phyloP scores from a whole-genome alignment of 2,113 vertebrate genomes.

The Pseudorhombus dupliciocellatus region DNA sequence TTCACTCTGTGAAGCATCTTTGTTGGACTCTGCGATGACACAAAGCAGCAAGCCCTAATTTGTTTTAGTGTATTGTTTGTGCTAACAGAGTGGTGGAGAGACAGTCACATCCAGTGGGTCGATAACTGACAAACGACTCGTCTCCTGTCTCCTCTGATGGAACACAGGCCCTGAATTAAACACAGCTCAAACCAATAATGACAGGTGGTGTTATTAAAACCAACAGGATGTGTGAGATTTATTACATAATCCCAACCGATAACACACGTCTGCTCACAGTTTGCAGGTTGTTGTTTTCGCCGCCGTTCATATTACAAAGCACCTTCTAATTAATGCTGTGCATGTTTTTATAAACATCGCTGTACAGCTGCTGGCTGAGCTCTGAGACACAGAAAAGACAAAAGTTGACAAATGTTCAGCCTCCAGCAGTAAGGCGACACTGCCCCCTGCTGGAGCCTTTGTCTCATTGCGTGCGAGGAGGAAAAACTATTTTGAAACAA shows the following conservation, averaged over 20 bases:
- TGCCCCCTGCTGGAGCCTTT: slow-evolving; percentile 52
- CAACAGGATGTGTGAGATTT: neutral
- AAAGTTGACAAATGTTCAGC: neutral
- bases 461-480: slow-evolving; percentile 29
- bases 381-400: neutral
- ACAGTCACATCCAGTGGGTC: slow-evolving; percentile 21
- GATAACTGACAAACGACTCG: slow-evolving; percentile 56
- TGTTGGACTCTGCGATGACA: slow-evolving; percentile 73
- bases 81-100: slow-evolving; percentile 36
- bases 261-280: neutral
- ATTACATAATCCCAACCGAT: neutral
- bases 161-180: slow-evolving; percentile 16
- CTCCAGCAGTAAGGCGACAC: slow-evolving; percentile 20
- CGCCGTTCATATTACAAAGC: neutral
- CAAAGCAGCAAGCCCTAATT: slow-evolving; percentile 76
- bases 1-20: slow-evolving; percentile 75
- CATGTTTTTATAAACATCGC: neutral
- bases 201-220: neutral
- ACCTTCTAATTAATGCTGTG: neutral
- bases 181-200: slow-evolving; percentile 21
- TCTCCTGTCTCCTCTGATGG: slow-evolving; percentile 34
- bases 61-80: slow-evolving; percentile 76
- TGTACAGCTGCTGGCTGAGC: neutral
- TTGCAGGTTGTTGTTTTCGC: neutral
- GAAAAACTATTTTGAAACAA: neutral